Base-by-base conservation (phyloP, 1,140 invertebrate species). In the Archegozetes longisetosus region DNA sequence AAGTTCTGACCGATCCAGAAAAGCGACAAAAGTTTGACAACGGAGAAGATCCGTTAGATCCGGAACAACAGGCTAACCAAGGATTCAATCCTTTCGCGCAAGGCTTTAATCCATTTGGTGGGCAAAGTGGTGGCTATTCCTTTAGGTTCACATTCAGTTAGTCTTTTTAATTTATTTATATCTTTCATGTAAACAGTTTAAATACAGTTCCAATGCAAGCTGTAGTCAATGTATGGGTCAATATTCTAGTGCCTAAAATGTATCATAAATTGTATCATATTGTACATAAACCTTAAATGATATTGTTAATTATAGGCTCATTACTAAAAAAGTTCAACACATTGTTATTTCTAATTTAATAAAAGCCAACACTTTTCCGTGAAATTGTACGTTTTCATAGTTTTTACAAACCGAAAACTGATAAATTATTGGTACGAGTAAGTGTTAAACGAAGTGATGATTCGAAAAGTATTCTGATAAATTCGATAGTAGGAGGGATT, bases 11-110 rank as follows among this genome's bases (percentile, higher is more conserved):
- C 54, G 81, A 85, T 75, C 77, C 79, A 64, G 90, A 96, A 70
- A 97, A 95, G 74, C 77, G 93, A 63, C 78, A 82, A 61, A 88
- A 89, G 71, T 98, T 90, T 73, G 94, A 98, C 74, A 77, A 80
- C 65, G 95, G 96, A 55, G 84, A 90, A 68, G 96, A 99, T 82
- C 96, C 96, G 0, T 75, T 98, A 49, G 95, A 98, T 77, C 94
- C 94, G 0, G 93, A 98, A 73, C 79, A 81, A 6, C 76, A 77
- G 58, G 67, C 71, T n/a, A 78, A 79, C 57, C 61, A 67, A 46
- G 61, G 55, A 17, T 66, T 66, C 57, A 56, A 66, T 62, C 64
- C 55, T 27, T 64, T 66, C 61, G 55, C 55, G 14, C 49, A 60
- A 29, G 58, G 58, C 13, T 60, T 60, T 32, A 47, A 60, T 60